Base-by-base conservation (phyloP, 53 echinoderm and acorn worm species). In the Arbacia lixula region DNA sequence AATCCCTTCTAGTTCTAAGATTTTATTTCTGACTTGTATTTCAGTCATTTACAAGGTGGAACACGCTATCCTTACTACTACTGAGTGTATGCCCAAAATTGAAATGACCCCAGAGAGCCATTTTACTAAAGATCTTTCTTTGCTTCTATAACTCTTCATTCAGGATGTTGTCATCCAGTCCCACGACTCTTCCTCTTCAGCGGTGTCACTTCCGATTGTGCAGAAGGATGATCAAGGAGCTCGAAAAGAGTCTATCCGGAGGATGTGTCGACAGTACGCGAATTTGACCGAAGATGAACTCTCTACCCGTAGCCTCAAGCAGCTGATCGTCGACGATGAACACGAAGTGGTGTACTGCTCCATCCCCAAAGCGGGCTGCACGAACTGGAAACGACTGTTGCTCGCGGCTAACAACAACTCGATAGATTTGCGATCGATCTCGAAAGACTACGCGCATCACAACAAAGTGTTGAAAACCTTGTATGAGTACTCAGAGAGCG, bases 311-410 rank as follows among this genome's bases (percentile, higher is more conserved):
- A 36, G 24, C 4, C 79, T 78, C 9, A 78, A 78, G 60, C 58
- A 35, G 17, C 60, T 78, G 16, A 37, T 41, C 33, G 79, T 78
- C n/a, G 41, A 78, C 27, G 60, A 58, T 36, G 60, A 78, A 60
- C 54, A 61, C 32, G 49, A 67, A 35, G 31, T 68, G 24, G 31
- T 87, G 14, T 87, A 87, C 32, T 87, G 87, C 20, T 68, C 66
- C 56, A 87, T 87, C 22, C 87, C 87, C 17, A 87, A 87, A 54
- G 87, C 79, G 3, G 42, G 87, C 40, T 79, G 87, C 20, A 87
- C 87, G 20, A 87, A 55, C 24, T 87, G 87, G 87, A 87, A 87
- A 57, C 67, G 87, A 37, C 41, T 79, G 21, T 34, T 87, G 14
- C 27, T 87, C 26, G 55, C 46, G 17, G 49, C 68, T 21, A 80